phyloP scores from a whole-genome alignment of 2,888 invertebrate species.

The Drosophila macrospina region DNA sequence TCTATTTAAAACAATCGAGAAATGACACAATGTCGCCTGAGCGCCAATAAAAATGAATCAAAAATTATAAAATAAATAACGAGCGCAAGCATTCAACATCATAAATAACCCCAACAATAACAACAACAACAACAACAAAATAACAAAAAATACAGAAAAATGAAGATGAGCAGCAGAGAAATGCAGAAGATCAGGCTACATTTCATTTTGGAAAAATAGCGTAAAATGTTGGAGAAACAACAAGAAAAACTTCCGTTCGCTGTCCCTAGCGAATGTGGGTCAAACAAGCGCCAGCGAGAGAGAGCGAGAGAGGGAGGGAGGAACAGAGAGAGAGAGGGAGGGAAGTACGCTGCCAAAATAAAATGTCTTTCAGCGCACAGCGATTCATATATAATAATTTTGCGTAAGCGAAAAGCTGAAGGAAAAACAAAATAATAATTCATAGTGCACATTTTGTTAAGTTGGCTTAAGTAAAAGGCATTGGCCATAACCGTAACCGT shows the following conservation, averaged over 20 bases:
- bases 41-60: slow-evolving; percentile 79
- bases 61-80: slow-evolving; percentile 80
- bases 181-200: slow-evolving; percentile 39
- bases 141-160: neutral
- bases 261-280: slow-evolving; percentile 61
- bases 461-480: slow-evolving; percentile 33
- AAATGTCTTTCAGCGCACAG: slow-evolving; percentile 60
- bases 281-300: slow-evolving; percentile 24
- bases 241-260: slow-evolving; percentile 72
- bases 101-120: slow-evolving; percentile 67
- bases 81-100: slow-evolving; percentile 45
- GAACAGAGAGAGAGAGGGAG: neutral
- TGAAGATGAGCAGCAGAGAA: slow-evolving; percentile 13
- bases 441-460: slow-evolving; percentile 44
- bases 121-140: too few species aligned
- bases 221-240: slow-evolving; percentile 51
- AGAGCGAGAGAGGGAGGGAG: neutral
- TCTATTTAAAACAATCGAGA: slow-evolving; percentile 67
- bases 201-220: slow-evolving; percentile 59
- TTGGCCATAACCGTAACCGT: slow-evolving; percentile 17
- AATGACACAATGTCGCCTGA: slow-evolving; percentile 72
- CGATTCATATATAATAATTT: slow-evolving; percentile 36
- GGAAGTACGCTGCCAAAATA: slow-evolving; percentile 66
- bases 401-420: slow-evolving; percentile 1
- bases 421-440: slow-evolving; percentile 16